phyloP scores from a whole-genome alignment of 2,113 vertebrate species.

The Coregonus clupeaformis region DNA sequence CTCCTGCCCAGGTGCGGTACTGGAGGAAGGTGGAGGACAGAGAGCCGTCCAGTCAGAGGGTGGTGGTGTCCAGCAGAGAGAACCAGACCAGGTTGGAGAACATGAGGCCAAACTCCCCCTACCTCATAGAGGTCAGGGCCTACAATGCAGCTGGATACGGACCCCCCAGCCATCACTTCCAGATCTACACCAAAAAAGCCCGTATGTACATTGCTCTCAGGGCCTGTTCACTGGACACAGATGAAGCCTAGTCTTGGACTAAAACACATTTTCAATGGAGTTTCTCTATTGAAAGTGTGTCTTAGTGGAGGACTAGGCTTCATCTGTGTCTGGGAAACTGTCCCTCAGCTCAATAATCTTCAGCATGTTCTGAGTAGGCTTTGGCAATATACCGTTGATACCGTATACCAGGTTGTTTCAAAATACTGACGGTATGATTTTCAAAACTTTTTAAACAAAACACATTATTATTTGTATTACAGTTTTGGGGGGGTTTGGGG shows the following conservation, averaged over 20 bases:
- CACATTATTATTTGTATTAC: too few relatives aligned
- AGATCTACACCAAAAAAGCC: slow-evolving; percentile 85
- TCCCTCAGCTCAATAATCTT: background rate
- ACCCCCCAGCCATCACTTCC: slow-evolving; percentile 75
- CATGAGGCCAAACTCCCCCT: slow-evolving; percentile 82
- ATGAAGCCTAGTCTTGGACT: too few relatives aligned
- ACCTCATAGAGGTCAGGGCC: slow-evolving; percentile 84
- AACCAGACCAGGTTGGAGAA: slow-evolving; percentile 86
- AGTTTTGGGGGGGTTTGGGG: too few relatives aligned
- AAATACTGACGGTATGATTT: too few relatives aligned
- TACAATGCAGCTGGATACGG: slow-evolving; percentile 91
- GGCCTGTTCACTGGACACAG: too few relatives aligned
- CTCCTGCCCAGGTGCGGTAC: slow-evolving; percentile 82
- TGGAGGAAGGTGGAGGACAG: slow-evolving; percentile 82
- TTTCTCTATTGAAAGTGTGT: background rate
- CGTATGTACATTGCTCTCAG: slow-evolving; percentile 75
- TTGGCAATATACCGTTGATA: too few relatives aligned
- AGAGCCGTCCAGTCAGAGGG: slow-evolving; percentile 80
- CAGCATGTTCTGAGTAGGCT: background rate
- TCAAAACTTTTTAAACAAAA: too few relatives aligned
- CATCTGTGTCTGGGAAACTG: background rate
- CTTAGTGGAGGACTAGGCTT: background rate
- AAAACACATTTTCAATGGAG: too few relatives aligned
- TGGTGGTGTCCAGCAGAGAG: slow-evolving; percentile 77
- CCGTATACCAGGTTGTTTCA: too few relatives aligned